Conservation (phyloP, 2,797 vertebrate species). For the Poecilia gillii region DNA sequence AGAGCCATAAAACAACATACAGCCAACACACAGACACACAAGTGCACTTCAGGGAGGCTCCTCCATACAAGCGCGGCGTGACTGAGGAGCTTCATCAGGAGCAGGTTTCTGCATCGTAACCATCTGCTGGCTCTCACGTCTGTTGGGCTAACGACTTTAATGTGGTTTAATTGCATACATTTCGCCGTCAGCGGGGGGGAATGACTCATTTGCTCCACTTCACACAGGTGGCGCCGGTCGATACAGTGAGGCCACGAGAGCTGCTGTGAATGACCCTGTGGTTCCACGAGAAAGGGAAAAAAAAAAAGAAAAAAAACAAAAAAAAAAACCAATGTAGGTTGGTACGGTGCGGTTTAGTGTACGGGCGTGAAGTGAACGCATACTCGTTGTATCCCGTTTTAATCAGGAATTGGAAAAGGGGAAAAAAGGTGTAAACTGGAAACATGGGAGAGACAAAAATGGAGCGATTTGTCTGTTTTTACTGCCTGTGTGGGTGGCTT, state of each 20-base stretch:
- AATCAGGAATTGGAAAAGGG: conserved; percentile 5
- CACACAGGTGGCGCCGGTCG: conserved; percentile 67
- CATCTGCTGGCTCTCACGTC: conserved; percentile 75
- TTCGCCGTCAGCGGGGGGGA: conserved; percentile 56
- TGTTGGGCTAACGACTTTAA: conserved; percentile 73
- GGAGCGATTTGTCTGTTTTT: conserved; percentile 2
- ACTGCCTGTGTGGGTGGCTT: conserved; percentile 21
- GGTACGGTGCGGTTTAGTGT: neutral
- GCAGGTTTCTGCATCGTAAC: conserved; percentile 62
- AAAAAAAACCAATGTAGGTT: neutral
- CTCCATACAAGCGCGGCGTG: conserved; percentile 33
- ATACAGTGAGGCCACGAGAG: conserved; percentile 49
- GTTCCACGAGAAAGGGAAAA: neutral
- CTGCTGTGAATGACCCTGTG: conserved; percentile 12
- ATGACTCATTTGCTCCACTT: conserved; percentile 37
- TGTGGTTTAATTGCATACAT: conserved; percentile 73
- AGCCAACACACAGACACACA: conserved; percentile 2
- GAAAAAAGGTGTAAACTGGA: conserved; percentile 6
- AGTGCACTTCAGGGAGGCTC: conserved; percentile 8
- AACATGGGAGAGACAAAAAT: neutral
- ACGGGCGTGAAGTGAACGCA: neutral
- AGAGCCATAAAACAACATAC: conserved; percentile 40
- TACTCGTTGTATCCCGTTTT: neutral
- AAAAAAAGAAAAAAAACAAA: neutral
- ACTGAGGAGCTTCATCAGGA: conserved; percentile 72